Evolutionary conservation across 2,113 vertebrate genomes (phyloP).

Genomic region (Pandion haliaetus): DNA sequence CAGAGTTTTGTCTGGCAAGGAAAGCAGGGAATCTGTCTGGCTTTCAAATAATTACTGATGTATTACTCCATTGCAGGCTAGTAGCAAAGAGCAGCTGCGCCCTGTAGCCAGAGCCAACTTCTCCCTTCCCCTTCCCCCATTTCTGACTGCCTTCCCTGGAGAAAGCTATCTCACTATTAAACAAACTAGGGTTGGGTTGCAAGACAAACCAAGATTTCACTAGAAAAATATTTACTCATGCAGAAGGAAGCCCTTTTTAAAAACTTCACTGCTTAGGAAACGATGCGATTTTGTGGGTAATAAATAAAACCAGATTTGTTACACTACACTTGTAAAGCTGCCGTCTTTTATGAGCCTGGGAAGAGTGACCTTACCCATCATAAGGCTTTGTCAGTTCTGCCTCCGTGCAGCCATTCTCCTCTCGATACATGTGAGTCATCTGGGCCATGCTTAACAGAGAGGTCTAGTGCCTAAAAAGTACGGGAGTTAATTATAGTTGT

Average conservation of each 20-base stretch:
- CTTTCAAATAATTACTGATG: slow-evolving; percentile 53
- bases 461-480: not conserved
- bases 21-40: slow-evolving; percentile 56
- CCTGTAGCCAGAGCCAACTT: slow-evolving; percentile 12
- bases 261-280: slow-evolving; percentile 16
- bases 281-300: not conserved
- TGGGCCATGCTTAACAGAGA: not conserved
- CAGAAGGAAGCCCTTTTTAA: not conserved
- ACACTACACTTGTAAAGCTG: slow-evolving; percentile 12
- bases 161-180: slow-evolving; percentile 19
- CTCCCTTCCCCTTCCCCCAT: slow-evolving; percentile 7
- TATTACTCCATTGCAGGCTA: slow-evolving; percentile 33
- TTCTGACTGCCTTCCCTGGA: not conserved
- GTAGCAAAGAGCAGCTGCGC: slow-evolving; percentile 50
- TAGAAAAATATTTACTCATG: slow-evolving; percentile 27
- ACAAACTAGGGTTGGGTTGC: slow-evolving; percentile 18
- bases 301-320: slow-evolving; percentile 30
- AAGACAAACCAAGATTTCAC: slow-evolving; percentile 12
- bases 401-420: not conserved
- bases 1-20: slow-evolving; percentile 61
- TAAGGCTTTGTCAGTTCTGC: not conserved
- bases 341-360: not conserved
- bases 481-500: not conserved
- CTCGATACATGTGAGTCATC: not conserved
- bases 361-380: not conserved